Percentiles rank a stretch among this genome's conserved stretches.
Conservation (phyloP, 2,888 invertebrate genomes). For the Microchrysa polita region DNA sequence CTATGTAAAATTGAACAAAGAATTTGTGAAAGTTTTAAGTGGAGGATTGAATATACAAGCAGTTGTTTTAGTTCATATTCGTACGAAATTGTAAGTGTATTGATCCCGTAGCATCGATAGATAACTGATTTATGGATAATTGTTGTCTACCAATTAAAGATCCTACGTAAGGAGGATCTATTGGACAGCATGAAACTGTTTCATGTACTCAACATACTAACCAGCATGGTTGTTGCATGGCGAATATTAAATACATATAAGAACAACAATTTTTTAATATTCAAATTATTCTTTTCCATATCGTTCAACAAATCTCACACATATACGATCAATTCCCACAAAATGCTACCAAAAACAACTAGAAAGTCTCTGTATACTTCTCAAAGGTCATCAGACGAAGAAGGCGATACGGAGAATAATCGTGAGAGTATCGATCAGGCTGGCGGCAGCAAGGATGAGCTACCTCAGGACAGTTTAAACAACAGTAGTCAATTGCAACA, state of each 20-base stretch:
- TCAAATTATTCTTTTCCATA: conserved; percentile 46
- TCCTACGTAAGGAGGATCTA: too few species aligned
- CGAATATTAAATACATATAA: conserved; percentile 1
- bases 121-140: not conserved
- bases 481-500: conserved; percentile 4
- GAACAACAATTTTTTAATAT: conserved; percentile 34
- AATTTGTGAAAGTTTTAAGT: not conserved
- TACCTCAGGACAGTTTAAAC: not conserved
- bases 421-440: conserved; percentile 20
- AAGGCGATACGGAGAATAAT: conserved; percentile 56
- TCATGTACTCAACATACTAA: conserved; percentile 21
- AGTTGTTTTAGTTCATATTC: not conserved
- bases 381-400: conserved; percentile 65
- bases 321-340: conserved; percentile 39
- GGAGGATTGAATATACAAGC: not conserved
- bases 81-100: not conserved
- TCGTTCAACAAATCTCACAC: not conserved
- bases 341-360: conserved; percentile 53
- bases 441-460: conserved; percentile 33
- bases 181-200: not conserved
- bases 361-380: conserved; percentile 63
- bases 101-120: not conserved
- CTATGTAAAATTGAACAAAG: too few species aligned
- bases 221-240: conserved; percentile 42
- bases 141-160: not conserved